Conservation (phyloP, 2,797 vertebrate species). For the Pantherophis alleghaniensis region DNA sequence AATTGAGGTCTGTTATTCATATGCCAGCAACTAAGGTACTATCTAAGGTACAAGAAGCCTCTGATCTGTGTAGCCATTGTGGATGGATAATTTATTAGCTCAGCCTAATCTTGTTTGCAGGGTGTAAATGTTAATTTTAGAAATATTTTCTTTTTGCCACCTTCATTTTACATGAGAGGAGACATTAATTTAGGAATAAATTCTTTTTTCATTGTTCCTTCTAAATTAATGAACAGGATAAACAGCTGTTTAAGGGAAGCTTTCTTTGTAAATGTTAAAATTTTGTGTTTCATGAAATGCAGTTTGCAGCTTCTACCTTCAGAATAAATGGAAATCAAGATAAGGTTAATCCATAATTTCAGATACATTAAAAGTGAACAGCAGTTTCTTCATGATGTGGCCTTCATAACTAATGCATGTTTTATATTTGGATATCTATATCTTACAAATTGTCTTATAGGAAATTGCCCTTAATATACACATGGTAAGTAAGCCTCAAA, state of each 20-base stretch:
- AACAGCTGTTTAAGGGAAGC: background rate
- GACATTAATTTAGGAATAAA: background rate
- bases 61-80: background rate
- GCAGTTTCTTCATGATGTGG: background rate
- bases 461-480: background rate
- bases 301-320: background rate
- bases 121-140: background rate
- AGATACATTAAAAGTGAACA: background rate
- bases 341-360: background rate
- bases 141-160: background rate
- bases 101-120: background rate
- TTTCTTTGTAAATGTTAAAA: background rate
- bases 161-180: background rate
- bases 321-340: background rate
- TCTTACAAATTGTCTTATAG: background rate
- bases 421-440: background rate
- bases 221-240: background rate
- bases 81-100: background rate
- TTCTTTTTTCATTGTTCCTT: background rate
- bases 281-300: background rate
- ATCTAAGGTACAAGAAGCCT: background rate
- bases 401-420: background rate
- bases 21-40: background rate
- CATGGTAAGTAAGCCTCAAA: background rate
- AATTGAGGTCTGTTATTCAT: background rate